phyloP scores from a whole-genome alignment of 1,140 invertebrate genomes.

The Limonius californicus region DNA sequence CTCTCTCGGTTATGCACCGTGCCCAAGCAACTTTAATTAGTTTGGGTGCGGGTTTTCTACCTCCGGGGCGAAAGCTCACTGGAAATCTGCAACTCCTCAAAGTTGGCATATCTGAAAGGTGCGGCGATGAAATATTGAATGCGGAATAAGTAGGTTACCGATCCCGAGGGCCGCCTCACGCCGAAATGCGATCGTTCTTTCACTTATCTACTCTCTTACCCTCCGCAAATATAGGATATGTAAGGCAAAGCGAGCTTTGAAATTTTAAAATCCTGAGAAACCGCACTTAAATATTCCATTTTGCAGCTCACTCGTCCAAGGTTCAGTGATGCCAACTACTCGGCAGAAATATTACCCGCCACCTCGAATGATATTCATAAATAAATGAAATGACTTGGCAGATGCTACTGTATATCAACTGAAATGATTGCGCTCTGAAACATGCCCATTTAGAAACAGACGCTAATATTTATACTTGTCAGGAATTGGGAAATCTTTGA shows the following conservation, averaged over 20 bases:
- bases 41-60: conserved; percentile 25
- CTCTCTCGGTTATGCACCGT: conserved; percentile 38
- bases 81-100: conserved; percentile 17
- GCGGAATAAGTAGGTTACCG: conserved; percentile 30
- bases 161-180: conserved; percentile 27
- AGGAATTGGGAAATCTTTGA: conserved; percentile 28
- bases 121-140: conserved; percentile 18
- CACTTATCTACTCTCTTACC: conserved; percentile 29
- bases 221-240: conserved; percentile 31
- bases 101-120: conserved; percentile 16
- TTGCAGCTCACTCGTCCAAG: conserved; percentile 22
- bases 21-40: conserved; percentile 42
- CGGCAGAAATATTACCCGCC: conserved; percentile 27
- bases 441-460: conserved; percentile 19
- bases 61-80: conserved; percentile 1
- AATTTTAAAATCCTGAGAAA: conserved; percentile 34
- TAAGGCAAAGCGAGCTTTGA: conserved; percentile 30
- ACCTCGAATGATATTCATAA: conserved; percentile 30
- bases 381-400: conserved; percentile 27
- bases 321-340: conserved; percentile 16
- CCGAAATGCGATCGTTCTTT: conserved; percentile 33
- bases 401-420: conserved; percentile 26
- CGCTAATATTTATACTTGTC: conserved; percentile 23
- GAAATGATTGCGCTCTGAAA: conserved; percentile 18
- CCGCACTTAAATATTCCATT: conserved; percentile 34